Base-by-base conservation (phyloP, 2,113 vertebrate genomes). In the Neolamprologus variostigma region DNA sequence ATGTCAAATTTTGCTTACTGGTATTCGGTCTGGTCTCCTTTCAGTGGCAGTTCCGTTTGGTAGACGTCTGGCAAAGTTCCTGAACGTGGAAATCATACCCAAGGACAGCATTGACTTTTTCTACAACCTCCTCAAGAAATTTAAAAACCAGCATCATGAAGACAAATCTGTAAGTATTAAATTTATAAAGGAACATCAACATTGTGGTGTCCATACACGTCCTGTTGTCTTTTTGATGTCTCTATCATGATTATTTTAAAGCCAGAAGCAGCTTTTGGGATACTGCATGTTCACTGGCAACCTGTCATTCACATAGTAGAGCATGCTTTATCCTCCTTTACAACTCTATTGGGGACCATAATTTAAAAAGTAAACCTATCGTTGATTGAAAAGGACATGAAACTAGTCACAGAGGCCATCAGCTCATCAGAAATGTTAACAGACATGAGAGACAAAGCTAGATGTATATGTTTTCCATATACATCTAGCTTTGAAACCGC, bases 11-110 rank as follows among this genome's bases (percentile, higher is more conserved):
- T n/a, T 53, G 19, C 8, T 21, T 50, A 55, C 0, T 23, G 11
- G 54, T 55, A 78, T 80, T 42, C 10, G 10, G 9, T 3, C 21
- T 87, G 89, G 68, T 4, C 5, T 37, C 7, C 2, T 66, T 83
- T 73, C 87, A 96, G 95, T 87, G 51, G 31, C 68, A 5, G 37
- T 87, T 76, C 95, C 95, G 2, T 91, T 92, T 33, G 17, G 17
- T 26, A 1, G 1, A 8, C 61, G 2, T 11, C 80, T 95, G 40
- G 0, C 92, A 2, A 82, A 86, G 2, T 73, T 91, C 23, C 42
- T 95, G 9, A 55, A 53, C 5, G 4, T 94, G 9, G 61, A 90
- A 0, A 0, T 93, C 0, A n/a, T 92, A 2, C 3, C 83, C 35
- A 89, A 9, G 42, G 1, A 1, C 19, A 92, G 89, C 14, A 1